Conservation (phyloP, 2,113 vertebrate species). For the Tenrec ecaudatus region DNA sequence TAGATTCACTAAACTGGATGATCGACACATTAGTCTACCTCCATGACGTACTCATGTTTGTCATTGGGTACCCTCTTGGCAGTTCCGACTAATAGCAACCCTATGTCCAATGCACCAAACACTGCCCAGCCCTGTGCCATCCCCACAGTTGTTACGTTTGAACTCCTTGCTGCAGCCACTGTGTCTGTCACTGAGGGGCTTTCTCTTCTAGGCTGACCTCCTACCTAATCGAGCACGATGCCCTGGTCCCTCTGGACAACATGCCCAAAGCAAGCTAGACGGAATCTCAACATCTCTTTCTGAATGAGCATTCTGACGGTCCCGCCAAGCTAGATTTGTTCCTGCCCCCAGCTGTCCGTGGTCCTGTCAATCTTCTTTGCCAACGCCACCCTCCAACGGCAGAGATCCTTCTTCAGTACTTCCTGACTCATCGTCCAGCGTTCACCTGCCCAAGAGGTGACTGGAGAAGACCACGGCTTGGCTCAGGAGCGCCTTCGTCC, state of each 20-base stretch:
- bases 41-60: slow-evolving; percentile 5
- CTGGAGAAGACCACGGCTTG: background rate
- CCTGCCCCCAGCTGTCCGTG: background rate
- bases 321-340: background rate
- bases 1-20: background rate
- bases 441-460: background rate
- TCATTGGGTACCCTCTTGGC: background rate
- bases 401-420: background rate
- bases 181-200: background rate
- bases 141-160: background rate
- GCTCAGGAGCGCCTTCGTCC: background rate
- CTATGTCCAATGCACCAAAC: background rate
- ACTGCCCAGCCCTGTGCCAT: background rate
- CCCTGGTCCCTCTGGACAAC: background rate
- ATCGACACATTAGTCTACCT: background rate
- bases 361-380: background rate
- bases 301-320: background rate
- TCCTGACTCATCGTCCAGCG: background rate
- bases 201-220: background rate
- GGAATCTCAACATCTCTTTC: background rate
- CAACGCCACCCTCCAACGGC: background rate
- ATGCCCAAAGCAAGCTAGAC: background rate
- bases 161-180: background rate
- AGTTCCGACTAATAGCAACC: background rate
- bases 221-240: background rate